Base-by-base conservation (phyloP, 2,113 vertebrate genomes). In the Acrocephalus arundinaceus region DNA sequence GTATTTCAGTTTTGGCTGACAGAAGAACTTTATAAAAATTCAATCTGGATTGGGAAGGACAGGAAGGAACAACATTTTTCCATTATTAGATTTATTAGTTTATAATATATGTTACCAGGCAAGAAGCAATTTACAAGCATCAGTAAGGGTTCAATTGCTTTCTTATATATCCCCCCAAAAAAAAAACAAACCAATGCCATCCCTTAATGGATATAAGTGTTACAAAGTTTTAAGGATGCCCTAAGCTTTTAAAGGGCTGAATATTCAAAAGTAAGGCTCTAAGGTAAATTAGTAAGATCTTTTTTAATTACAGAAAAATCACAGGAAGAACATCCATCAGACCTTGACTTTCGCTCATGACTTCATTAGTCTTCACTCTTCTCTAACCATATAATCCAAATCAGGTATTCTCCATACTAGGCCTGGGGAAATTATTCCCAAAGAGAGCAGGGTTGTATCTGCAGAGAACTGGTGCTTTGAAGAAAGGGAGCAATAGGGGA, bases 51-150 rank as follows among this genome's bases (percentile, higher is more conserved):
- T 46, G 35, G 15, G 45, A 43, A 91, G 13, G 66, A 85, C 21
- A 85, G 30, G 18, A 88, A 78, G 33, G 27, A 93, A 49, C 46
- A 89, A 62, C 7, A 41, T 63, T 73, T 95, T 95, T 63, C 55
- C 71, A 43, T 82, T 28, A 39, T 88, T n/a, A 83, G 27, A 74
- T 97, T 96, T 95, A 96, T 97, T 97, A 70, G 23, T 76, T 92
- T 78, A 48, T 39, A 92, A 51, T 52, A 28, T 28, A 82, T 41
- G 13, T 61, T 83, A 67, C 17, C 27, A 89, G 33, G 31, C 28
- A 82, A 94, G 58, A 85, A 95, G 78, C 41, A 75, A 63, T 66
- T 87, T 65, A 95, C 63, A 96, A 58, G 17, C 27, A 86, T 41
- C 33, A 70, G 48, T 25, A 86, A 84, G 28, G 51, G 52, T 80